These are phyloP conservation scores for Ophioderma brevispina DNA, from an alignment of 35 echinoderm and acorn worm genomes.

Conservation along the genomic window DNA sequence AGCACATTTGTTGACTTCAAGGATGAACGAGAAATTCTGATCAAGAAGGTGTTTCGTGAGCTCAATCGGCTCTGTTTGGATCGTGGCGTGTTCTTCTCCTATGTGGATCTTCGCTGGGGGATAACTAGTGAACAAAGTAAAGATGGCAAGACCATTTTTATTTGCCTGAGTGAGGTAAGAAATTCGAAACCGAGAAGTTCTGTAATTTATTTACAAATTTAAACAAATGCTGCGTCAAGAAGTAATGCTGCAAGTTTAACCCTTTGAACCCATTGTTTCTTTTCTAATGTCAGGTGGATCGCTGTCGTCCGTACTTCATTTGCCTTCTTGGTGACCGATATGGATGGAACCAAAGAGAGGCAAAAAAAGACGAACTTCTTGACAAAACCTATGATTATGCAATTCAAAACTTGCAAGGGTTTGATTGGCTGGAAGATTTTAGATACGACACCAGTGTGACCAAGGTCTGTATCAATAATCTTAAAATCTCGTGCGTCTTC, in stretches of 20 bases:
- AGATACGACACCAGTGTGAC: constrained; percentile 87
- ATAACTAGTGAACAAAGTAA: constrained; percentile 77
- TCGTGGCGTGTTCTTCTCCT: constrained; percentile 87
- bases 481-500: too few relatives aligned
- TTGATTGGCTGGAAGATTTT: constrained; percentile 75
- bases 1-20: constrained; percentile 90
- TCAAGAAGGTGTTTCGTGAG: constrained; percentile 93
- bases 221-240: too few relatives aligned
- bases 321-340: constrained; percentile 85
- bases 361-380: constrained; percentile 59
- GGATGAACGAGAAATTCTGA: constrained; percentile 79
- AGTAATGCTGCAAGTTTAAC: too few relatives aligned
- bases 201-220: too few relatives aligned
- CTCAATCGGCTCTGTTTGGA: constrained; percentile 82
- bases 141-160: constrained; percentile 77
- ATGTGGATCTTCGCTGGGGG: constrained; percentile 93
- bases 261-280: background rate
- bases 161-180: constrained; percentile 85
- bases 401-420: constrained; percentile 39
- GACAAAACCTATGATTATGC: constrained; percentile 73
- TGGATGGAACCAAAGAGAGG: constrained; percentile 78
- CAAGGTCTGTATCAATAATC: constrained; percentile 53
- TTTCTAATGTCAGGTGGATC: constrained; percentile 61
- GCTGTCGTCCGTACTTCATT: constrained; percentile 92
- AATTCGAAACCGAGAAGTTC: background rate